phyloP scores from a whole-genome alignment of 2,797 vertebrate genomes.

The Huso huso region DNA sequence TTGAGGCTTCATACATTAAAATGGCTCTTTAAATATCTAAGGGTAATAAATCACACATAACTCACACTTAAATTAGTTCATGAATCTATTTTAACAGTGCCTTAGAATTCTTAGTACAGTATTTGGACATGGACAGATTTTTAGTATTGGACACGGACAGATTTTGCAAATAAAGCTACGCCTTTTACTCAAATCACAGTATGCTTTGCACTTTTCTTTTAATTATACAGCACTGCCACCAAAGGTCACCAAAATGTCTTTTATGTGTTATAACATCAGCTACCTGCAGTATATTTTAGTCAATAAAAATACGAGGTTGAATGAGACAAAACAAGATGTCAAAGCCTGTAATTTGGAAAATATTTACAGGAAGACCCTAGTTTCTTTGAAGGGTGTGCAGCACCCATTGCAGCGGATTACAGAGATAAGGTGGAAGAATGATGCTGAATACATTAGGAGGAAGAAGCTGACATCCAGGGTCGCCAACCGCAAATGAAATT shows the following conservation, averaged over 20 bases:
- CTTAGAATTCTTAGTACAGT: no score
- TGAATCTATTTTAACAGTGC: no score
- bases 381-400: conserved; percentile 19
- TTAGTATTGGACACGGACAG: no score
- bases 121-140: no score
- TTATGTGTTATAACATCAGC: background rate
- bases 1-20: no score
- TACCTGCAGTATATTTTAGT: background rate
- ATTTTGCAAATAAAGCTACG: no score
- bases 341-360: background rate
- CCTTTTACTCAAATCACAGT: no score
- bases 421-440: conserved; percentile 17
- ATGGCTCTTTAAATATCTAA: no score
- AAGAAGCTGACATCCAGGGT: conserved; percentile 17
- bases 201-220: no score
- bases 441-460: conserved; percentile 9
- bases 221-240: no score
- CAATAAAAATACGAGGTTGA: background rate
- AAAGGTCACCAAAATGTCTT: background rate
- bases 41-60: no score
- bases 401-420: background rate
- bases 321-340: background rate
- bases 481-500: background rate
- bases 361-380: conserved; percentile 26
- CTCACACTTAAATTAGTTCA: no score